Conservation (phyloP, 2,888 invertebrate genomes). For the Dicyrtomina minuta region DNA sequence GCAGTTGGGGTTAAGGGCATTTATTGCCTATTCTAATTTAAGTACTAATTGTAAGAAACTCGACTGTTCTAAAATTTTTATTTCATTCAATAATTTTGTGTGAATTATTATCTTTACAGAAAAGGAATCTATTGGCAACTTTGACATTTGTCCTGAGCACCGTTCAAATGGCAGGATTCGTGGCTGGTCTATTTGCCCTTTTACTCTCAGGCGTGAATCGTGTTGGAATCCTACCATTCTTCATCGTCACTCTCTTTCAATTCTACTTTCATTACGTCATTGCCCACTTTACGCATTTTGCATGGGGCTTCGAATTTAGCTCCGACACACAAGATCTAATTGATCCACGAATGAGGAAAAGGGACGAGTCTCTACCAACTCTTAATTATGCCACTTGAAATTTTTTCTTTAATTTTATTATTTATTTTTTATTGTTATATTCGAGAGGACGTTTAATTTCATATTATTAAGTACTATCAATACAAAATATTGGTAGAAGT, state of each 20-base stretch:
- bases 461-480: too few species aligned
- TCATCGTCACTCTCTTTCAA: slow-evolving; percentile 17
- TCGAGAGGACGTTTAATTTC: too few species aligned
- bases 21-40: too few species aligned
- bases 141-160: slow-evolving; percentile 26
- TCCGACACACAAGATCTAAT: slow-evolving; percentile 16
- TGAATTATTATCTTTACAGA: too few species aligned
- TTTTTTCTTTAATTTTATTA: too few species aligned
- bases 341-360: too few species aligned
- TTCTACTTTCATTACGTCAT: slow-evolving; percentile 20
- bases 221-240: slow-evolving; percentile 17
- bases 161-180: slow-evolving; percentile 28
- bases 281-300: slow-evolving; percentile 20
- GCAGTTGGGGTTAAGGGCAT: too few species aligned
- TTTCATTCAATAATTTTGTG: too few species aligned
- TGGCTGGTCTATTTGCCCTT: slow-evolving; percentile 17
- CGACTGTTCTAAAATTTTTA: too few species aligned
- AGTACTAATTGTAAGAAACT: too few species aligned
- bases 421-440: too few species aligned
- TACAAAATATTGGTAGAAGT: too few species aligned
- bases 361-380: neutral
- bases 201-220: slow-evolving; percentile 20
- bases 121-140: slow-evolving; percentile 1
- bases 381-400: neutral
- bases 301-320: slow-evolving; percentile 15